Percentiles rank a stretch among this genome's conserved stretches.
Evolutionary conservation across 1,140 invertebrate species (phyloP).

Genomic region (Ips nitidus): DNA sequence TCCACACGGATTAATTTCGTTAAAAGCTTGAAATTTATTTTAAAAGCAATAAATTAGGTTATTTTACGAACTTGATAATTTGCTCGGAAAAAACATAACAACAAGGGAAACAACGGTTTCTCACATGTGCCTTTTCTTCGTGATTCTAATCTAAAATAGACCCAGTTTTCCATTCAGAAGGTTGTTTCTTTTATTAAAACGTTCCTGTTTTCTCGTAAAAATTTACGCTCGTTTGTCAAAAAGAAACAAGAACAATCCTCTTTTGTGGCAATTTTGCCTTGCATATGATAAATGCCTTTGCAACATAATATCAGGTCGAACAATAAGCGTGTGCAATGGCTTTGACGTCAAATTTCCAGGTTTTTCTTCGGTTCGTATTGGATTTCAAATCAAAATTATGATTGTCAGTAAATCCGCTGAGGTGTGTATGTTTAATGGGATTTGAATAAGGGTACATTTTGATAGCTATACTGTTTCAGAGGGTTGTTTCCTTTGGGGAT

Average conservation of each 20-base stretch:
- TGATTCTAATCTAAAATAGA: no score
- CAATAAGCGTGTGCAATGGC: not conserved
- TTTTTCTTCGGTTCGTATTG: no score
- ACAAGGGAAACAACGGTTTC: no score
- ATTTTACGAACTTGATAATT: no score
- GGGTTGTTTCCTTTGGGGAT: not conserved
- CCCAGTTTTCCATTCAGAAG: no score
- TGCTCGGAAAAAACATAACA: no score
- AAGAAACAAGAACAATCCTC: conserved; percentile 3
- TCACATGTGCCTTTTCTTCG: no score
- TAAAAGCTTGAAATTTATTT: not conserved
- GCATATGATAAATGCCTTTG: conserved; percentile 16
- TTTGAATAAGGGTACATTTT: conserved; percentile 11
- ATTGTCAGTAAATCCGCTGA: conserved; percentile 1
- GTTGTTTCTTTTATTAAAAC: no score
- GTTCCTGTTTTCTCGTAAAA: no score
- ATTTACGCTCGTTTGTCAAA: no score
- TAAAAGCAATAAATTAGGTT: no score
- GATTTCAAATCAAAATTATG: not conserved
- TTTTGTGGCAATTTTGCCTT: conserved; percentile 4
- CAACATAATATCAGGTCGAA: conserved; percentile 13
- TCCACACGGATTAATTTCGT: not conserved
- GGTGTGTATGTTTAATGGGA: conserved; percentile 7
- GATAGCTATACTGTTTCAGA: conserved; percentile 5
- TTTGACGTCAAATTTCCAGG: not conserved